Conservation (phyloP, 1,140 invertebrate species). For the Dryas iulia region DNA sequence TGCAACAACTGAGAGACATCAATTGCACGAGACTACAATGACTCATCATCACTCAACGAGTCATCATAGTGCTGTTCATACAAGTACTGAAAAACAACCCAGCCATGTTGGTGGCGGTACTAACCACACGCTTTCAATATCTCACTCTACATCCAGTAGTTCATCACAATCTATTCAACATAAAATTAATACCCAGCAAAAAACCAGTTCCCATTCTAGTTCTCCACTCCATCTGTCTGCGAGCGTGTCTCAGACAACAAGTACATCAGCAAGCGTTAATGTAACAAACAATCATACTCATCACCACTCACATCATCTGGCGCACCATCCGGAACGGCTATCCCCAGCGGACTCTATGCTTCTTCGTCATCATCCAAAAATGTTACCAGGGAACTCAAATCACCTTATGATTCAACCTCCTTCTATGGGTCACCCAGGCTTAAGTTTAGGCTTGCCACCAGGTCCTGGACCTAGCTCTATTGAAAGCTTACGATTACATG, state of each 20-base stretch:
- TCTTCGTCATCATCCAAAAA: constrained; percentile 79
- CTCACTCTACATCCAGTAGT: constrained; percentile 84
- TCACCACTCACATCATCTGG: constrained; percentile 81
- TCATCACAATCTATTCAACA: constrained; percentile 82
- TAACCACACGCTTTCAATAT: constrained; percentile 83
- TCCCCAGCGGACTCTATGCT: constrained; percentile 80
- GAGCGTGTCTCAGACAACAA: constrained; percentile 77
- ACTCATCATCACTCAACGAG: constrained; percentile 83
- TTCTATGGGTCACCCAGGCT: constrained; percentile 77
- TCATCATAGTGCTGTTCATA: constrained; percentile 83
- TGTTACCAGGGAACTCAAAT: constrained; percentile 82
- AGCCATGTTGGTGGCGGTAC: constrained; percentile 78
- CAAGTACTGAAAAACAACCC: constrained; percentile 82
- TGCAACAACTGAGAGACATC: constrained; percentile 78
- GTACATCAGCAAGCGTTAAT: constrained; percentile 76
- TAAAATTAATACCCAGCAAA: constrained; percentile 81
- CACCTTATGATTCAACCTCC: constrained; percentile 84
- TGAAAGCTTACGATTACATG: constrained; percentile 75
- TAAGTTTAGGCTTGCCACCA: constrained; percentile 79
- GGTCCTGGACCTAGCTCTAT: constrained; percentile 78
- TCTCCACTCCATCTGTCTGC: constrained; percentile 81
- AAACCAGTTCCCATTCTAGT: constrained; percentile 74
- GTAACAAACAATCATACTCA: constrained; percentile 75
- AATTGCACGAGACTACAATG: constrained; percentile 82
- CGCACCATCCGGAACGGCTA: constrained; percentile 78